A percentile compares a stretch with the other conserved stretches of the same genome.
Evolutionary conservation across 2,113 vertebrate genomes (phyloP).

Genomic region (Morone saxatilis): DNA sequence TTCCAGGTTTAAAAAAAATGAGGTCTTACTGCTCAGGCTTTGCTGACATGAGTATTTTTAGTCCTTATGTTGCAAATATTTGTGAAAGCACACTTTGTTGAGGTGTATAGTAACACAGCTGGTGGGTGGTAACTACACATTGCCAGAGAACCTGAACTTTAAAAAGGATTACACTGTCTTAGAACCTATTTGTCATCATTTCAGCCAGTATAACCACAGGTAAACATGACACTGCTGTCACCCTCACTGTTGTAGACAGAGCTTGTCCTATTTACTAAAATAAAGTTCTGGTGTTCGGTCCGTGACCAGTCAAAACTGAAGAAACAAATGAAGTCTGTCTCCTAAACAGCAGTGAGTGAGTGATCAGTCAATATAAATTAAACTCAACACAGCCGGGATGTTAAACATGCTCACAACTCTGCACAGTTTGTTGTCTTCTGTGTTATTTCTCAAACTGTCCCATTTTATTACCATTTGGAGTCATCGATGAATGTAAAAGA

Average conservation of each 20-base stretch:
- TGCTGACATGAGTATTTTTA: neutral
- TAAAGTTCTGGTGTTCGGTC: neutral
- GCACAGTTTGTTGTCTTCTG: neutral
- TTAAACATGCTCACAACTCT: neutral
- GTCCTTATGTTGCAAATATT: neutral
- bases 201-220: neutral
- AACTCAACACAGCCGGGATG: neutral
- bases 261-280: slow-evolving; percentile 45
- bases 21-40: neutral
- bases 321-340: neutral
- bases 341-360: neutral
- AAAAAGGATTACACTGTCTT: neutral
- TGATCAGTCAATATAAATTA: neutral
- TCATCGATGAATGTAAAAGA: neutral
- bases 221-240: neutral
- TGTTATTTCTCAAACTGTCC: neutral
- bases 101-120: neutral
- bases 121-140: neutral
- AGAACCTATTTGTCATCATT: neutral
- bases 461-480: neutral
- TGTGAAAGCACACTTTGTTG: neutral
- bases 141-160: neutral
- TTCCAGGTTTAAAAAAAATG: neutral
- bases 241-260: neutral
- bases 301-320: slow-evolving; percentile 22